Base-by-base conservation (phyloP, 1,140 invertebrate species). In the Hycleus phaleratus region DNA sequence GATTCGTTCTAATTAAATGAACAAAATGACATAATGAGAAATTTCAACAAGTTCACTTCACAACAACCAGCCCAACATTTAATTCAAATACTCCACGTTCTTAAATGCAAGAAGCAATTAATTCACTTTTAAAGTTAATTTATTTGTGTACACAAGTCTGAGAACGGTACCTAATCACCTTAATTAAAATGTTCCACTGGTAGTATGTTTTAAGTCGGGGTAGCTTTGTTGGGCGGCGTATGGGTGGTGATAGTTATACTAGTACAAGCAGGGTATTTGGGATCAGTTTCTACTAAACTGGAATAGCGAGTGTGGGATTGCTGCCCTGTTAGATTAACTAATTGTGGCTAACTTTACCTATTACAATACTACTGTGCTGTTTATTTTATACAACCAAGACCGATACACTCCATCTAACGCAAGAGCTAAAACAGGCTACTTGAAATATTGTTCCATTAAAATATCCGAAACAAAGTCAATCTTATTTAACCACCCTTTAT, bases 111-210 rank as follows among this genome's bases (percentile, higher is more conserved):
- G 68, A 64, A 67, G 70, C 70, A 68, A 70, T 70, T 71, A 71
- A 71, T 71, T 70, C 68, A 71, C 64, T 71, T 70, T 71, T 71
- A 71, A 71, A 71, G 66, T 70, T 68, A 71, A 71, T 71, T 71
- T 71, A 71, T 71, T 71, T 68, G 68, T 70, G 68, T 68, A 70
- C 68, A 69, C 68, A 66, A 63, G 62, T 58, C 59, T 58, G 62
- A 61, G 61, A 57, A 61, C 52, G 59, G 61, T 67, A 67, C 68
- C 67, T 69, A 71, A 71, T 70, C 67, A 71, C 68, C 68, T 71
- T 71, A 71, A 71, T 71, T 71, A 71, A 71, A 71, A 70, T 64
- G 56, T 51, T 59, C 60, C 45, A 39, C 32, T 49, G 60, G 55
- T 39, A 48, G 46, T 56, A 56, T 49, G 54, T 56, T 32, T 32